phyloP scores from a whole-genome alignment of 2,113 vertebrate species.

The Lampris megalopsis region DNA sequence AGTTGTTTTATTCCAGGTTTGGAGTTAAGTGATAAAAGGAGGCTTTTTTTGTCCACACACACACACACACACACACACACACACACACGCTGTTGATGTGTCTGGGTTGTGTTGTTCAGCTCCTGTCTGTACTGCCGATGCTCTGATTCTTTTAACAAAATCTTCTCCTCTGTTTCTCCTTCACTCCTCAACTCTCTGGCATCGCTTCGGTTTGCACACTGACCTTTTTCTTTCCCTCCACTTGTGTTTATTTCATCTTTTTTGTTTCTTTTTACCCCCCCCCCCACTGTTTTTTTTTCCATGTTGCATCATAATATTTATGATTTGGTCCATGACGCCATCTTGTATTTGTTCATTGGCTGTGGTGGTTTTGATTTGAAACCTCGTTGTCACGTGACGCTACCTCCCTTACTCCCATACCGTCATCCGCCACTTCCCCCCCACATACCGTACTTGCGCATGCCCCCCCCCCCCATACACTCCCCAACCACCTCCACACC shows the following conservation, averaged over 20 bases:
- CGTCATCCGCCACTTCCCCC: slow-evolving; percentile 34
- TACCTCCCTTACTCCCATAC: slow-evolving; percentile 72
- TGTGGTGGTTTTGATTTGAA: slow-evolving; percentile 50
- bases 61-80: slow-evolving; percentile 5
- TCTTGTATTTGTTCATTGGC: slow-evolving; percentile 29
- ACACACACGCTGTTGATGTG: background rate
- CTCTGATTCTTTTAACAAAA: slow-evolving; percentile 77
- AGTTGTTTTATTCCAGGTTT: no score
- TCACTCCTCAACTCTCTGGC: slow-evolving; percentile 64
- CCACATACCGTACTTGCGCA: slow-evolving; percentile 24
- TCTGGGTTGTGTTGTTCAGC: slow-evolving; percentile 36
- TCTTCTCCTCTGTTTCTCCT: slow-evolving; percentile 75
- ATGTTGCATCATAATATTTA: slow-evolving; percentile 17
- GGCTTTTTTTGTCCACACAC: background rate
- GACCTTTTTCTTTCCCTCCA: slow-evolving; percentile 24
- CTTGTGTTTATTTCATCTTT: slow-evolving; percentile 11
- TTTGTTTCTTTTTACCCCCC: slow-evolving; percentile 1
- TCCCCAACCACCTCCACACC: background rate
- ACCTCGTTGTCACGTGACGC: slow-evolving; percentile 47
- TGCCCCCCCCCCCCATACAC: background rate
- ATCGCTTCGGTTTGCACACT: slow-evolving; percentile 46
- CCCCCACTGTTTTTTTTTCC: background rate
- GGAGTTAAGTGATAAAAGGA: no score
- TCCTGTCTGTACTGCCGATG: slow-evolving; percentile 66
- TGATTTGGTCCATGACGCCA: slow-evolving; percentile 11